These are phyloP conservation scores for Sebastes iracundus DNA, from an alignment of 2,797 vertebrate species.

Conservation along the genomic window DNA sequence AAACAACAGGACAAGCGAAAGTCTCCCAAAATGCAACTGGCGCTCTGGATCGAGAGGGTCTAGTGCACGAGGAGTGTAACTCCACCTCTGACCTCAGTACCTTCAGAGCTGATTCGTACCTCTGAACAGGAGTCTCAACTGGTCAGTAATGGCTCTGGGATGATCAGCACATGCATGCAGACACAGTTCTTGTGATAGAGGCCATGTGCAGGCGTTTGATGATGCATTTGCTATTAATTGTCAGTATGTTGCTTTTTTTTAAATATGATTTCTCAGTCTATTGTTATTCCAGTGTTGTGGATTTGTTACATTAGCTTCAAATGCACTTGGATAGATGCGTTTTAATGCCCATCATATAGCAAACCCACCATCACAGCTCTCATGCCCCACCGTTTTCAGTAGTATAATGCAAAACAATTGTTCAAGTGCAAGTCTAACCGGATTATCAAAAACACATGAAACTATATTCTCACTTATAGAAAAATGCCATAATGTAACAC, in stretches of 20 bases:
- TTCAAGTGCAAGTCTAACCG: conserved; percentile 74
- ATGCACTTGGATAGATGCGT: conserved; percentile 3
- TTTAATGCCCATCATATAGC: conserved; percentile 56
- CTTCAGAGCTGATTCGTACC: conserved; percentile 24
- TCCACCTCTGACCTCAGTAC: conserved; percentile 29
- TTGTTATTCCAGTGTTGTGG: conserved; percentile 68
- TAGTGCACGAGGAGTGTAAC: conserved; percentile 28
- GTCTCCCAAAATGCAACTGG: conserved; percentile 11
- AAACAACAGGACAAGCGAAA: conserved; percentile 60
- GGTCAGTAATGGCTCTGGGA: background rate
- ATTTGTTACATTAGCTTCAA: conserved; percentile 48
- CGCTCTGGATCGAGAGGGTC: conserved; percentile 23
- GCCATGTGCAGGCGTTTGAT: conserved; percentile 16
- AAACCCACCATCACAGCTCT: conserved; percentile 14
- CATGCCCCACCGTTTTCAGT: conserved; percentile 62
- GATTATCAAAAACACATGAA: conserved; percentile 35
- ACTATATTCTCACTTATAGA: conserved; percentile 8
- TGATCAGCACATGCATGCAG: conserved; percentile 38
- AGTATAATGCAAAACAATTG: conserved; percentile 68
- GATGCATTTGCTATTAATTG: conserved; percentile 9
- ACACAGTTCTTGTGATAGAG: conserved; percentile 11
- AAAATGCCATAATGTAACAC: conserved; percentile 40
- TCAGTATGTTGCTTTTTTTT: conserved; percentile 4
- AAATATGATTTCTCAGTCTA: conserved; percentile 21
- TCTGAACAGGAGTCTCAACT: conserved; percentile 9